Base-by-base conservation (phyloP, 2,113 vertebrate species). In the Nerophis ophidion region DNA sequence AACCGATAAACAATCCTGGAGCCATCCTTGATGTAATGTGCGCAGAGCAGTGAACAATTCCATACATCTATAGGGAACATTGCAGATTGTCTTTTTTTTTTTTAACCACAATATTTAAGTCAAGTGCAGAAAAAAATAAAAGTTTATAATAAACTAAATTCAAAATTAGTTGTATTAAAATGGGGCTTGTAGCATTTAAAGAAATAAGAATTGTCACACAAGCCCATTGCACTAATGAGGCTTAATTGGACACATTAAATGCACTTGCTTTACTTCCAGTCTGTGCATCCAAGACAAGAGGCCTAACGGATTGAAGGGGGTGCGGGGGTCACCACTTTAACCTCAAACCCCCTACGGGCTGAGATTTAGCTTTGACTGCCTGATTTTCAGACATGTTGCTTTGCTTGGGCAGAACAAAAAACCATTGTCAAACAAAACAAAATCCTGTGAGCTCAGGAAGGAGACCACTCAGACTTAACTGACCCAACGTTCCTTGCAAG, bases 211-310 rank as follows among this genome's bases (percentile, higher is more conserved):
- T 26, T 26, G 26, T 26, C 54, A 19, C 54, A 56, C 10, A 34
- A n/a, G 65, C 26, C 63, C 72, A 61, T 56, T 71, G 16, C 67
- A 70, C 60, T 54, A 65, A 69, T 67, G n/a, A 79, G 52, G 17
- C 66, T 77, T 15, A 63, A 84, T 81, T 81, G 79, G 63, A 61
- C 50, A 15, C 73, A 68, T 65, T 76, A 75, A 50, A 17, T 64
- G 59, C 60, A 70, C 74, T 76, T 69, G 49, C 65, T 70, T 76
- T 35, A 76, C 53, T 60, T 19, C 58, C 34, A 44, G 4, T 69
- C 61, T 67, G 48, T 75, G 44, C 38, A 64, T 63, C 60, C 10
- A 19, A 69, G 66, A 75, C 72, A 61, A 72, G 49, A 60, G 64
- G 35, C 48, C 45, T 73, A 15, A 36, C 15, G 3, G 26, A 26